A percentile compares a stretch with the other conserved stretches of the same genome.
Evolutionary conservation across 2,888 invertebrate species (phyloP).

Genomic region (Eustalomyia histrio): DNA sequence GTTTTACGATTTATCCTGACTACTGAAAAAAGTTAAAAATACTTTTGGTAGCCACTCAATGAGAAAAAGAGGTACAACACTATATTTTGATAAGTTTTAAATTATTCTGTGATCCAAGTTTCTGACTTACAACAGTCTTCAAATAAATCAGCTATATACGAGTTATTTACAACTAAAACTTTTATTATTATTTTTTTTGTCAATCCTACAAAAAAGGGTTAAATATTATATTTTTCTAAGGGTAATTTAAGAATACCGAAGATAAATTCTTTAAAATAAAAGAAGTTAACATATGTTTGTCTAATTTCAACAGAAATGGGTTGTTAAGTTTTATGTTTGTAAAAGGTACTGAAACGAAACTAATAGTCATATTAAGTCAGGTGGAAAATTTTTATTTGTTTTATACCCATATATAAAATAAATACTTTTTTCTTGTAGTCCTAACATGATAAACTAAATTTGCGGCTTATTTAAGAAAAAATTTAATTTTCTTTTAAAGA

Average conservation of each 20-base stretch:
- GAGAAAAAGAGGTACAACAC: too few species aligned
- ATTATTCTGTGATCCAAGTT: too few species aligned
- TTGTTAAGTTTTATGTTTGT: conserved; percentile 54
- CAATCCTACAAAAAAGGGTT: conserved; percentile 43
- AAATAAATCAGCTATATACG: too few species aligned
- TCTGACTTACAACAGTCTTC: too few species aligned
- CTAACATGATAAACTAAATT: too few species aligned
- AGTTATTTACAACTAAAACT: too few species aligned
- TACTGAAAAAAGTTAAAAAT: too few species aligned
- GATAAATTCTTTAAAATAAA: conserved; percentile 20
- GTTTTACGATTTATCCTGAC: too few species aligned
- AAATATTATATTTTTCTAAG: conserved; percentile 39
- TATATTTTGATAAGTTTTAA: too few species aligned
- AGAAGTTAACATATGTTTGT: conserved; percentile 62
- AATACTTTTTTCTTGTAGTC: neutral
- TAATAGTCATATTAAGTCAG: conserved; percentile 59
- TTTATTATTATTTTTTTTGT: too few species aligned
- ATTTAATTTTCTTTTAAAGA: neutral
- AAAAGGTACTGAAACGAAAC: conserved; percentile 55
- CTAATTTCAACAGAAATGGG: conserved; percentile 56
- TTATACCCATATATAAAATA: neutral
- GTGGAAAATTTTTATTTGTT: conserved; percentile 60
- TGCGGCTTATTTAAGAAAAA: too few species aligned
- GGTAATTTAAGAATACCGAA: conserved; percentile 51
- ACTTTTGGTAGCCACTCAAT: too few species aligned